Evolutionary conservation across 1,140 invertebrate genomes (phyloP), one percentile per base, ranked within the genome.

Genomic region (Leptinotarsa lineolata): DNA sequence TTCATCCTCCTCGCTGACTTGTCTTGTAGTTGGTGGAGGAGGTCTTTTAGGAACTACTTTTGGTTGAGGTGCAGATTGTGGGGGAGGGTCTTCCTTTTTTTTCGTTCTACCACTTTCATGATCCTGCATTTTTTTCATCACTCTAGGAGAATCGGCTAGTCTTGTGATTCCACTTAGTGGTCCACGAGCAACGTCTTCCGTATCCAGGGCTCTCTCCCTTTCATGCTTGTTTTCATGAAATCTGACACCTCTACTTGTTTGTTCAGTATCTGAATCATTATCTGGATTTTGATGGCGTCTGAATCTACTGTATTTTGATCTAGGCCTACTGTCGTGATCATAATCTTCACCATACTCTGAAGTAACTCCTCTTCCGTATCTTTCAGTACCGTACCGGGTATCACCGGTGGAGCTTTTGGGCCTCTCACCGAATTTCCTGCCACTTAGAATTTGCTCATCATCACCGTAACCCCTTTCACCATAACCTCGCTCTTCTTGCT

Each of bases 151-250:
- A 82, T 97, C 95, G n/a, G 90, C 90, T 4, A 97, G 85, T n/a
- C 94, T 88, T 66, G 94, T 93, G 80, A 97, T 95, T 59, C 95
- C 95, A 83, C 94, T 96, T 0, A 97, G 87, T 2, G 95, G 95
- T 6, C 95, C 95, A 70, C 92, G 88, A 4, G 94, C 91, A 1
- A 93, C 94, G 81, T 96, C 95, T 85, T 97, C 95, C 3, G 94
- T 96, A 81, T 96, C 95, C 18, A 95, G 85, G 0, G 96, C 93
- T 68, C 91, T 89, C 82, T 95, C 93, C 67, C 93, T 89, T 79
- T 92, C 90, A 76, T 91, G 90, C 64, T 87, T 86, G 75, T 86
- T 85, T 78, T 91, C 89, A 45, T 86, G 82, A 76, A 89, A 89
- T 79, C 92, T 87, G 12, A 91, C 89, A 30, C 88, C 89, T 24